A percentile compares a stretch with the other conserved stretches of the same genome.
phyloP scores from a whole-genome alignment of 2,797 vertebrate species.

The Petrocephalus sullivani region DNA sequence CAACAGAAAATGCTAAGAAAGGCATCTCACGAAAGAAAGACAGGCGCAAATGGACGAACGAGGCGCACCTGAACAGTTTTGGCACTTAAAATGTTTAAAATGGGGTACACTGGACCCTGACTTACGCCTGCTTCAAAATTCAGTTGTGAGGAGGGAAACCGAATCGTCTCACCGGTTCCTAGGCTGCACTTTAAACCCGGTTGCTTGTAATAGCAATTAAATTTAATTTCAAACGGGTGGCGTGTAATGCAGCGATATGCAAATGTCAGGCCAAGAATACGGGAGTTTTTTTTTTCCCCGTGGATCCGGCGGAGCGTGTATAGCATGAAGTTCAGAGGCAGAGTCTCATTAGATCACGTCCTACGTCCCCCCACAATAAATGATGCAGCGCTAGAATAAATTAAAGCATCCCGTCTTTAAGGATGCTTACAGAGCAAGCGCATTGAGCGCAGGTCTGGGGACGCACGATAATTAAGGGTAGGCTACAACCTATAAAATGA shows the following conservation, averaged over 20 bases:
- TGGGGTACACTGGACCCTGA: neutral
- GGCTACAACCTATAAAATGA: conserved; percentile 27
- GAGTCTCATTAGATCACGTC: conserved; percentile 70
- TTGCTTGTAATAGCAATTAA: neutral
- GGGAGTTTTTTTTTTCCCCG: neutral
- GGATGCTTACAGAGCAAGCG: neutral
- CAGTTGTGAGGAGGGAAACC: neutral
- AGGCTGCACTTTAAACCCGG: neutral
- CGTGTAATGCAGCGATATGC: conserved; percentile 32
- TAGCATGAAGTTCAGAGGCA: conserved; percentile 72
- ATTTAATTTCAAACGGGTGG: conserved; percentile 6
- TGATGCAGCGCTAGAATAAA: conserved; percentile 76
- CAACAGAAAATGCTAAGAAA: conserved; percentile 16
- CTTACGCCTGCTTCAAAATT: neutral
- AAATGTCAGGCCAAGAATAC: conserved; percentile 27
- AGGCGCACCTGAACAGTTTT: neutral
- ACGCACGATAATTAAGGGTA: neutral
- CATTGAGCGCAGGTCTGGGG: neutral
- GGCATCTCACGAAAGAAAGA: neutral
- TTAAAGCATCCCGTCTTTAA: conserved; percentile 44
- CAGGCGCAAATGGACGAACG: neutral
- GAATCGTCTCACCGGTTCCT: neutral
- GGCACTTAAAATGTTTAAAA: neutral
- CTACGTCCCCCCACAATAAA: conserved; percentile 62
- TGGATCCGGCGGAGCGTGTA: conserved; percentile 43